These are phyloP conservation scores for Laterallus jamaicensis DNA, from an alignment of 2,113 vertebrate species.

Conservation along the genomic window DNA sequence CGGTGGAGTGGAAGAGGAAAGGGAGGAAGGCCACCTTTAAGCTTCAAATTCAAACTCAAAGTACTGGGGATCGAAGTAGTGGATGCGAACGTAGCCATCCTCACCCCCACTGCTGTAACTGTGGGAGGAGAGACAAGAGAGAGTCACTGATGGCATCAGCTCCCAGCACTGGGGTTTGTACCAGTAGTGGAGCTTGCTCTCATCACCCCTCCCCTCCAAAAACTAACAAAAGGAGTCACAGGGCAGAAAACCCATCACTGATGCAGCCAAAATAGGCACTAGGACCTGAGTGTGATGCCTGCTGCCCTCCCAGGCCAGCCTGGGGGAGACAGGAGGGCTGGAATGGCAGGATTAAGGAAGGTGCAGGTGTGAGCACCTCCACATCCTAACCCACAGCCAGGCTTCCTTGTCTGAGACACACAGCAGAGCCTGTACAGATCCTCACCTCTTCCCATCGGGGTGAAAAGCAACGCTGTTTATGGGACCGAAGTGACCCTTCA, in stretches of 20 bases:
- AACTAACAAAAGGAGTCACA: background rate
- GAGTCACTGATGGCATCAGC: background rate
- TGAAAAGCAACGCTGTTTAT: conserved; percentile 98
- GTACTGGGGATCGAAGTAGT: conserved; percentile 96
- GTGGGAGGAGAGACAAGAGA: background rate
- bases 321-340: background rate
- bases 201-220: background rate
- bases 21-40: conserved; percentile 49
- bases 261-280: rapidly evolving
- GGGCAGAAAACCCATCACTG: rapidly evolving
- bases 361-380: rapidly evolving
- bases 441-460: conserved; percentile 95
- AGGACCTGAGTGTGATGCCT: background rate
- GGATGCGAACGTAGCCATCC: conserved; percentile 95
- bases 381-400: rapidly evolving
- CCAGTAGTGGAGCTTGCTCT: too few relatives aligned
- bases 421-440: background rate
- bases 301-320: rapidly evolving
- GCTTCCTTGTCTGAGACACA: rapidly evolving
- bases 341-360: background rate
- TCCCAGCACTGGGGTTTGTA: rapidly evolving
- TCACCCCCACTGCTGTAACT: conserved; percentile 98
- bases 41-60: conserved; percentile 98
- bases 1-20: background rate
- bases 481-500: conserved; percentile 97